Evolutionary conservation across 1,140 invertebrate genomes (phyloP).

Genomic region (Carposina sasakii): DNA sequence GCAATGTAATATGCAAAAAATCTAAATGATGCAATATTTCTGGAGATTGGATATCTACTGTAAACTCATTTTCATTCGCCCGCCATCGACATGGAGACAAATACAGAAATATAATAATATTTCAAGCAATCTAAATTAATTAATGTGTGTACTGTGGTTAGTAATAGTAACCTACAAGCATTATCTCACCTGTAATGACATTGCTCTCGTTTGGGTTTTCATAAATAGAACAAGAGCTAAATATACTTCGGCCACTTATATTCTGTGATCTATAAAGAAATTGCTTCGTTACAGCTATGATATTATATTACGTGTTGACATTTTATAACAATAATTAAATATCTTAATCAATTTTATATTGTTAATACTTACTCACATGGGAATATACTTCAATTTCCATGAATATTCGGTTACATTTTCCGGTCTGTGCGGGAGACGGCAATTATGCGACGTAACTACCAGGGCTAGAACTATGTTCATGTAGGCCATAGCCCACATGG

Average conservation of each 20-base stretch:
- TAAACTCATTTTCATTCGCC: too few species aligned
- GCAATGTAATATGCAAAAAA: too few species aligned
- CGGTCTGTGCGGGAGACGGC: slow-evolving; percentile 36
- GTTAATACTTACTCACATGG: slow-evolving; percentile 47
- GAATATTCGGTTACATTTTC: slow-evolving; percentile 32
- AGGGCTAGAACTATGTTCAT: slow-evolving; percentile 42
- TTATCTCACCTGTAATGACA: slow-evolving; percentile 30
- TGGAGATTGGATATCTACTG: too few species aligned
- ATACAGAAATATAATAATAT: too few species aligned
- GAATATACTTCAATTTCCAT: slow-evolving; percentile 47
- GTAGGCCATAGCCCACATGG: slow-evolving; percentile 39
- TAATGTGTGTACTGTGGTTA: too few species aligned
- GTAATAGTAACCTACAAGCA: too few species aligned
- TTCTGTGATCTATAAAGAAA: slow-evolving; percentile 8
- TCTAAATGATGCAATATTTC: too few species aligned
- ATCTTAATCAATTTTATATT: slow-evolving; percentile 1
- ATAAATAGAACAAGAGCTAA: slow-evolving; percentile 34
- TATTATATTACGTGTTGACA: too few species aligned
- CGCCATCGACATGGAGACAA: too few species aligned
- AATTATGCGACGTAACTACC: slow-evolving; percentile 39
- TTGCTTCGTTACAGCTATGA: background rate
- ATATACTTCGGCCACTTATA: slow-evolving; percentile 15
- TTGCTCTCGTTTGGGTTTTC: slow-evolving; percentile 29
- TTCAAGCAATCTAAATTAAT: too few species aligned
- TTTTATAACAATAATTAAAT: too few species aligned